Evolutionary conservation across 35 echinoderm and acorn worm genomes (phyloP).

Genomic region (Stichopus chloronotus): DNA sequence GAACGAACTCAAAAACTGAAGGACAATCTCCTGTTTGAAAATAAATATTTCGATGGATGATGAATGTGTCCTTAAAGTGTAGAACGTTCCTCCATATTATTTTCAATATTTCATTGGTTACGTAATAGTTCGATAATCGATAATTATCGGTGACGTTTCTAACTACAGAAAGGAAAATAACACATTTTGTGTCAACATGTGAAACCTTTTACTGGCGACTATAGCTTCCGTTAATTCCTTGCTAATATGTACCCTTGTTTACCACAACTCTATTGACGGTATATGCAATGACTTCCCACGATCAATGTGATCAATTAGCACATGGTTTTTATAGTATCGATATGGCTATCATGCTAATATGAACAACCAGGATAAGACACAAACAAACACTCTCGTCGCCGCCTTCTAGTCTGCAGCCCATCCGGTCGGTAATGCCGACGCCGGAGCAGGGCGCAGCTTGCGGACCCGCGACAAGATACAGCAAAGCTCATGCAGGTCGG

Average conservation of each 20-base stretch:
- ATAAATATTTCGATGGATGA: slow-evolving; percentile 9
- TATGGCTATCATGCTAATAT: background rate
- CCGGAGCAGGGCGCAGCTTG: slow-evolving; percentile 37
- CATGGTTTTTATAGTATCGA: background rate
- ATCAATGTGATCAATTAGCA: background rate
- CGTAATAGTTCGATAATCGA: background rate
- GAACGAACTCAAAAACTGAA: background rate
- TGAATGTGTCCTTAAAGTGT: background rate
- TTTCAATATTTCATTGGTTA: slow-evolving; percentile 17
- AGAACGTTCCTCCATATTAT: slow-evolving; percentile 6
- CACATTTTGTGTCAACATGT: background rate
- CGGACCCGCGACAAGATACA: slow-evolving; percentile 26
- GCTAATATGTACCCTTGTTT: background rate
- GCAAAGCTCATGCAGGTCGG: background rate
- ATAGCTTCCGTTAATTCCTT: background rate
- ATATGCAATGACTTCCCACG: background rate
- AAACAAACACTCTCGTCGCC: background rate
- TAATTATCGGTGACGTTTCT: background rate
- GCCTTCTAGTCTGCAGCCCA: background rate
- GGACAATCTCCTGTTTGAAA: background rate
- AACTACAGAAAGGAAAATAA: background rate
- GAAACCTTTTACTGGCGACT: background rate
- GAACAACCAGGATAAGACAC: background rate
- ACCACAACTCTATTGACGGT: background rate
- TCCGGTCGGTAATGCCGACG: slow-evolving; percentile 55